These are phyloP conservation scores for Saccopteryx bilineata DNA, from an alignment of 2,113 vertebrate species.

Conservation along the genomic window DNA sequence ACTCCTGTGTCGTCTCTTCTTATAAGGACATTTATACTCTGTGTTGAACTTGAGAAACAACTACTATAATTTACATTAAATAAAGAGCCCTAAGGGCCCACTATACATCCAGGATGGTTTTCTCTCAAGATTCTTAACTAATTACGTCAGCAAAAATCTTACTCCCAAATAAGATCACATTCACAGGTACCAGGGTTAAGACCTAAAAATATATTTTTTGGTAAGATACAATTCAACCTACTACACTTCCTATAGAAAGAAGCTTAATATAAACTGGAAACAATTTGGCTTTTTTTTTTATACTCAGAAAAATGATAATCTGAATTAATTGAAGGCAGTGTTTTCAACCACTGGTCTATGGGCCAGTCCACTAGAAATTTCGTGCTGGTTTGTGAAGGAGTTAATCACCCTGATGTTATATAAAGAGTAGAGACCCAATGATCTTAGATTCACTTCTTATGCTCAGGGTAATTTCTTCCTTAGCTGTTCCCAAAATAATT, in stretches of 20 bases:
- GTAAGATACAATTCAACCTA: neutral
- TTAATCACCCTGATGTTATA: too few species aligned
- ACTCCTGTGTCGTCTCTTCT: neutral
- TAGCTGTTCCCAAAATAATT: too few species aligned
- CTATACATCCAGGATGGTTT: neutral
- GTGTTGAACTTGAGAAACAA: neutral
- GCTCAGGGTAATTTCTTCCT: too few species aligned
- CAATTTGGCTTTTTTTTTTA: neutral
- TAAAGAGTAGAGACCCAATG: too few species aligned
- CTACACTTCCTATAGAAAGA: neutral
- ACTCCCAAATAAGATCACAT: neutral
- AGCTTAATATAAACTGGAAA: slow-evolving; percentile 39
- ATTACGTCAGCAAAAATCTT: neutral
- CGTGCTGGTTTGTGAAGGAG: too few species aligned
- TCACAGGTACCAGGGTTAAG: neutral
- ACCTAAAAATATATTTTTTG: neutral
- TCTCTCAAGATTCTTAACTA: neutral
- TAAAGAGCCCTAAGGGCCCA: neutral
- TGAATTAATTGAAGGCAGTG: neutral
- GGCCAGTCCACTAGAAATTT: too few species aligned
- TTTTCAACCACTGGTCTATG: too few species aligned
- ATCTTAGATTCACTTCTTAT: too few species aligned
- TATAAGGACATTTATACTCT: neutral
- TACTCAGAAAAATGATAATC: neutral
- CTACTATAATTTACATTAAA: neutral